Evolutionary conservation across 1,140 invertebrate genomes (phyloP).

Genomic region (Heliconius nattereri): DNA sequence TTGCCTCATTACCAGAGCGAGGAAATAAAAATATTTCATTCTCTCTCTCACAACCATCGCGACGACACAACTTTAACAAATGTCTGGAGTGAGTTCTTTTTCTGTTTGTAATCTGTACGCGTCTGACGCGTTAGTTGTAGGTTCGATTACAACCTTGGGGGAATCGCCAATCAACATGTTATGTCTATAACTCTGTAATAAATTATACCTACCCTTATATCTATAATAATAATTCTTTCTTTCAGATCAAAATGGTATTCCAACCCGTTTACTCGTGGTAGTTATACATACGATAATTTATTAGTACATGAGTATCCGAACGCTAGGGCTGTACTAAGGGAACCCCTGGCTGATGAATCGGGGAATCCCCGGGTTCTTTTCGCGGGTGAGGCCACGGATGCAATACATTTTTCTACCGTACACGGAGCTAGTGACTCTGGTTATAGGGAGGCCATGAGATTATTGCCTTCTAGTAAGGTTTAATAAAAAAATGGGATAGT

Average conservation of each 20-base stretch:
- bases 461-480: slow-evolving; percentile 46
- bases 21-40: too few relatives aligned
- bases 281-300: slow-evolving; percentile 55
- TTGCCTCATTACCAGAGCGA: too few relatives aligned
- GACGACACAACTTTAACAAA: too few relatives aligned
- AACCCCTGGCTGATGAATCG: slow-evolving; percentile 44
- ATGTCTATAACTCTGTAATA: too few relatives aligned
- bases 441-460: slow-evolving; percentile 78
- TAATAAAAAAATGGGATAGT: not conserved
- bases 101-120: too few relatives aligned
- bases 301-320: slow-evolving; percentile 43
- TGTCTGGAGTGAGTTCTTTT: too few relatives aligned
- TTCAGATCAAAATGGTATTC: slow-evolving; percentile 57
- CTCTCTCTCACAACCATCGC: too few relatives aligned
- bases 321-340: slow-evolving; percentile 40
- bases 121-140: too few relatives aligned
- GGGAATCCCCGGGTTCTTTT: slow-evolving; percentile 52
- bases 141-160: too few relatives aligned
- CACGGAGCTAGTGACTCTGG: slow-evolving; percentile 84
- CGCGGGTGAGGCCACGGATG: slow-evolving; percentile 72
- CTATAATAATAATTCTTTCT: not conserved
- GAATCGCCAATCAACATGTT: too few relatives aligned
- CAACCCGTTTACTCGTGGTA: slow-evolving; percentile 57
- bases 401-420: slow-evolving; percentile 83
- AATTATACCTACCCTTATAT: too few relatives aligned